These are phyloP conservation scores for Lasioglossum oenotherae DNA, from an alignment of 2,888 invertebrate genomes.

Conservation along the genomic window DNA sequence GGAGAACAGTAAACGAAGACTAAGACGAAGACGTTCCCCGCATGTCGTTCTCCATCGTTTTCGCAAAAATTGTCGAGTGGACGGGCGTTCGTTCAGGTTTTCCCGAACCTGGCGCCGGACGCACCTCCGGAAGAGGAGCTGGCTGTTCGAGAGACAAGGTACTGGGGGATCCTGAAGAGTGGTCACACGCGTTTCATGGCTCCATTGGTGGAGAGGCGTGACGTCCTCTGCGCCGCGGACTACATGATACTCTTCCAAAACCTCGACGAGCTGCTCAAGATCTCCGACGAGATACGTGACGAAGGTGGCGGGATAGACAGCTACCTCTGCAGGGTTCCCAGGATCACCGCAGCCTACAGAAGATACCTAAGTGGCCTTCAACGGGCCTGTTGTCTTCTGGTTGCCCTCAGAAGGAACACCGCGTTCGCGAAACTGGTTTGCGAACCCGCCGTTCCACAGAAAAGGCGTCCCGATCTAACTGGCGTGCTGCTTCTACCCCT, in stretches of 20 bases:
- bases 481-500: constrained; percentile 93
- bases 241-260: constrained; percentile 94
- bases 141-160: constrained; percentile 91
- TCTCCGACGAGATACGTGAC: constrained; percentile 93
- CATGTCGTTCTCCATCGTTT: neutral
- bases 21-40: neutral
- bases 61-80: constrained; percentile 17
- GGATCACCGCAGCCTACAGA: constrained; percentile 91
- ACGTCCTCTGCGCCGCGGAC: constrained; percentile 91
- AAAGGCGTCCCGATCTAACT: constrained; percentile 92
- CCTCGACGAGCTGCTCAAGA: constrained; percentile 91
- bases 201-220: constrained; percentile 90
- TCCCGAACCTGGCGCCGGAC: constrained; percentile 84
- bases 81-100: constrained; percentile 71
- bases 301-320: constrained; percentile 87
- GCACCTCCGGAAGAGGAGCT: constrained; percentile 91
- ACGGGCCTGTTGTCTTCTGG: constrained; percentile 93
- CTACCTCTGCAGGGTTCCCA: constrained; percentile 90
- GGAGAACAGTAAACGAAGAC: neutral
- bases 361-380: constrained; percentile 94
- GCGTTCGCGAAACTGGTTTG: constrained; percentile 93
- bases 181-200: constrained; percentile 92
- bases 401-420: constrained; percentile 87
- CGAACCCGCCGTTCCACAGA: constrained; percentile 91
- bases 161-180: constrained; percentile 91